Percentiles rank a stretch among this genome's conserved stretches.
Evolutionary conservation across 2,797 vertebrate species (phyloP).

Genomic region (Crocodylus rhombifer): DNA sequence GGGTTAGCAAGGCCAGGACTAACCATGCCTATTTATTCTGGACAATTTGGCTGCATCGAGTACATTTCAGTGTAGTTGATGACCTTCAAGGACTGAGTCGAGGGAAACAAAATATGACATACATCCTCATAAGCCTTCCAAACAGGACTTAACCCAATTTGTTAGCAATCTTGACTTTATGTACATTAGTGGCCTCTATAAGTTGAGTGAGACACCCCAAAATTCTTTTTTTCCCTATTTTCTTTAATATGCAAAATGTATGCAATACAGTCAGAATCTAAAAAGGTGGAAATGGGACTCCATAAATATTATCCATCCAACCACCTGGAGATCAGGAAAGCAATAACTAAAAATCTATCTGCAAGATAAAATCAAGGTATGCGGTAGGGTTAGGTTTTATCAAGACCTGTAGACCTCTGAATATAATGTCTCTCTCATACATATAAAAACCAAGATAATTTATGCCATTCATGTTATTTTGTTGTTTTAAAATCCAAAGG

Average conservation of each 20-base stretch:
- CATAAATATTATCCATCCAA: not conserved
- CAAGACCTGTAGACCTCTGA: not conserved
- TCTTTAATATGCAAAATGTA: not conserved
- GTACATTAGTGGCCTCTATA: not conserved
- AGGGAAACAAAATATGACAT: not conserved
- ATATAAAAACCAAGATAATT: not conserved
- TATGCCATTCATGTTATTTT: not conserved
- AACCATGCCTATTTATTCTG: not conserved
- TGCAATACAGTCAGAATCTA: not conserved
- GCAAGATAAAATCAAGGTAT: not conserved
- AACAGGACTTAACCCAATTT: not conserved
- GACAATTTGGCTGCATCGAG: not conserved
- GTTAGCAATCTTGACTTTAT: not conserved
- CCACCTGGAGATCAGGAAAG: not conserved
- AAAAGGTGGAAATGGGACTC: not conserved
- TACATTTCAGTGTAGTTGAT: not conserved
- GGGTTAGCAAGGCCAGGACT: not conserved
- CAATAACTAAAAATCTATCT: fast-evolving
- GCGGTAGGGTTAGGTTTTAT: not conserved
- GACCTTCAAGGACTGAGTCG: fast-evolving
- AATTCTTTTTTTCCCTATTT: not conserved
- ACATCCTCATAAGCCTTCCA: not conserved
- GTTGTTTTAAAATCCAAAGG: not conserved
- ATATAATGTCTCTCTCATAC: not conserved
- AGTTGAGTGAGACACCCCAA: not conserved